phyloP scores from a whole-genome alignment of 2,797 vertebrate species.

The Characodon lateralis region DNA sequence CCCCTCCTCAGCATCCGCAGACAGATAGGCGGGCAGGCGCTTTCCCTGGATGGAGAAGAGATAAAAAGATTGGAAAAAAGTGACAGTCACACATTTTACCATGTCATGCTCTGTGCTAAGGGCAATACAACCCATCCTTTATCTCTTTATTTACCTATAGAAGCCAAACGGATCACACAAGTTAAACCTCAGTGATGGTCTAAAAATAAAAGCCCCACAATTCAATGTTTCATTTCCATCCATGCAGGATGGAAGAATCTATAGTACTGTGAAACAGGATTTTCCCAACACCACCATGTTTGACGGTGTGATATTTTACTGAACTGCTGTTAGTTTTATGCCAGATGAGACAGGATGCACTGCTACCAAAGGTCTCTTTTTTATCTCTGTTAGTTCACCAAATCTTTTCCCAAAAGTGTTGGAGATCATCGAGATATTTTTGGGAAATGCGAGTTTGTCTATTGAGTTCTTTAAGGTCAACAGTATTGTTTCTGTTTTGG shows the following conservation, averaged over 20 bases:
- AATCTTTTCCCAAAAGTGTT: neutral
- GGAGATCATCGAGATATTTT: neutral
- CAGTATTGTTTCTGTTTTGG: neutral
- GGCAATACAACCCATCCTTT: neutral
- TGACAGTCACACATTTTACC: constrained; percentile 7
- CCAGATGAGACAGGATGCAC: neutral
- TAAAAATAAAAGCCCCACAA: constrained; percentile 21
- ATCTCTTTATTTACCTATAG: neutral
- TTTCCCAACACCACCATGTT: neutral
- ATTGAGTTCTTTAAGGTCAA: neutral
- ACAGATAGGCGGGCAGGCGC: constrained; percentile 90
- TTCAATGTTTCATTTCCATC: neutral
- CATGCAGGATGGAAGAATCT: neutral
- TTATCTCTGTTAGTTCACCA: neutral
- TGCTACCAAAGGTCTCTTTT: neutral
- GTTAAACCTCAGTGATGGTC: constrained; percentile 13
- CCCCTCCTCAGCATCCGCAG: constrained; percentile 93
- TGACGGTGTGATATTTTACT: neutral
- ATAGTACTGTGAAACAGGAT: neutral
- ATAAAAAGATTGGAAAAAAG: constrained; percentile 11
- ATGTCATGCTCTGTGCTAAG: neutral
- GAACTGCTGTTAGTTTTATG: neutral
- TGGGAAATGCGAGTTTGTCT: neutral
- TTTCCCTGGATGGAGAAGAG: constrained; percentile 84
- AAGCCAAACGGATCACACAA: constrained; percentile 21